Percentiles rank a stretch among this genome's conserved stretches.
Evolutionary conservation across 2,797 vertebrate genomes (phyloP).

Genomic region (Synanceia verrucosa): DNA sequence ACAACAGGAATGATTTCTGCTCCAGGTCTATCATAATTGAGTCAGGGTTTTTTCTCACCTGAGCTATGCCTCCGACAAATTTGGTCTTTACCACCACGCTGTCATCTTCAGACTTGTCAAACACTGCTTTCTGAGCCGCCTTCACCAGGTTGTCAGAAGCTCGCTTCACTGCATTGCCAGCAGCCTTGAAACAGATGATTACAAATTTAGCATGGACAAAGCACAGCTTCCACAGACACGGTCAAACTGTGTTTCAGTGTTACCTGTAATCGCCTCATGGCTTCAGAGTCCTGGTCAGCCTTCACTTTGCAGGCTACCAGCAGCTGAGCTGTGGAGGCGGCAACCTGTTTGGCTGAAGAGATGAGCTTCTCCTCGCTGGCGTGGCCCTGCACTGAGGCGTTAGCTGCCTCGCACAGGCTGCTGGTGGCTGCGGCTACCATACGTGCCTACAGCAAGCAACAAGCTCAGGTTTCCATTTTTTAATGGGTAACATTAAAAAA

Average conservation of each 20-base stretch:
- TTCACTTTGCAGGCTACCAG: slow-evolving; percentile 99
- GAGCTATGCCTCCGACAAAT: slow-evolving; percentile 98
- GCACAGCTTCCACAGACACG: fast-evolving
- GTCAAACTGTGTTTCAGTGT: background rate
- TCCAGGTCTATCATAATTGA: background rate
- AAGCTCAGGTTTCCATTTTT: background rate
- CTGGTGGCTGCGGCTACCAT: slow-evolving; percentile 99
- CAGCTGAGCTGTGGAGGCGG: slow-evolving; percentile 95
- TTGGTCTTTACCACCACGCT: slow-evolving; percentile 97
- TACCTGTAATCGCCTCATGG: slow-evolving; percentile 98
- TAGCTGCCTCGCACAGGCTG: slow-evolving; percentile 96
- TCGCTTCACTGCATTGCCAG: slow-evolving; percentile 96
- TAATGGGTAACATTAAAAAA: background rate
- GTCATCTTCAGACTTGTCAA: slow-evolving; percentile 94
- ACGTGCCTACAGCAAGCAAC: slow-evolving; percentile 83
- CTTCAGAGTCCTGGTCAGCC: slow-evolving; percentile 96
- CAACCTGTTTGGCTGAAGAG: slow-evolving; percentile 98
- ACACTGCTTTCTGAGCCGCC: slow-evolving; percentile 96
- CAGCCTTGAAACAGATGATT: slow-evolving; percentile 80
- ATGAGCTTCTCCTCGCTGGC: slow-evolving; percentile 99
- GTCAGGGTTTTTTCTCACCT: slow-evolving; percentile 82
- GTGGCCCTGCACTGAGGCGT: slow-evolving; percentile 97
- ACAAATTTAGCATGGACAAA: slow-evolving; percentile 14
- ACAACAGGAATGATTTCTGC: slow-evolving; percentile 21
- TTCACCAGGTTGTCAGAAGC: slow-evolving; percentile 98